Percentiles rank a stretch among this genome's conserved stretches.
These are phyloP conservation scores for Drosophila tropicalis DNA, from an alignment of 1,140 invertebrate species.

Conservation along the genomic window DNA sequence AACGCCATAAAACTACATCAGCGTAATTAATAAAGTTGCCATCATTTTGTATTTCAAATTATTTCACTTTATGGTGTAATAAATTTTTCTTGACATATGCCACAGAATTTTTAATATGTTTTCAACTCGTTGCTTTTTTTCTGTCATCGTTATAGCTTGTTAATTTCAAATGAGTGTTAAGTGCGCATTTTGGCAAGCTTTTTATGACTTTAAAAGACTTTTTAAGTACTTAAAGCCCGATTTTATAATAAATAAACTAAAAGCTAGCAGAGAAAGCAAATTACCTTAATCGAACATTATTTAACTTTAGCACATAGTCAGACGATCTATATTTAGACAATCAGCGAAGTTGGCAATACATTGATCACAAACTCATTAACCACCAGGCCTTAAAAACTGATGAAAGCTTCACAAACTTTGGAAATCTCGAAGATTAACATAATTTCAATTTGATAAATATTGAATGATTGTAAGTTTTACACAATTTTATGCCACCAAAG, in stretches of 20 bases:
- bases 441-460: too few species aligned
- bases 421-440: too few species aligned
- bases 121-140: slow-evolving; percentile 18
- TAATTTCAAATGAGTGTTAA: neutral
- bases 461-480: too few species aligned
- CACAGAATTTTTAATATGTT: neutral
- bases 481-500: too few species aligned
- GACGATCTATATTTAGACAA: too few species aligned
- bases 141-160: slow-evolving; percentile 3
- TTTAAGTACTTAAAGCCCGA: neutral
- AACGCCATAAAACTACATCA: slow-evolving; percentile 63
- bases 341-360: too few species aligned
- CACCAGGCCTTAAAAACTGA: too few species aligned
- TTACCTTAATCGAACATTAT: too few species aligned
- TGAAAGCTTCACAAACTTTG: too few species aligned
- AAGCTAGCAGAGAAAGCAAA: too few species aligned
- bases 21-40: slow-evolving; percentile 69
- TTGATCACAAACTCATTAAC: too few species aligned
- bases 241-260: neutral
- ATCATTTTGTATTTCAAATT: slow-evolving; percentile 30
- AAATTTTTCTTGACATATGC: slow-evolving; percentile 8
- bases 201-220: neutral
- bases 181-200: neutral
- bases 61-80: slow-evolving; percentile 20
- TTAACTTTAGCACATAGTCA: too few species aligned